These are phyloP conservation scores for Agrypnus murinus DNA, from an alignment of 2,888 invertebrate genomes.

Conservation along the genomic window DNA sequence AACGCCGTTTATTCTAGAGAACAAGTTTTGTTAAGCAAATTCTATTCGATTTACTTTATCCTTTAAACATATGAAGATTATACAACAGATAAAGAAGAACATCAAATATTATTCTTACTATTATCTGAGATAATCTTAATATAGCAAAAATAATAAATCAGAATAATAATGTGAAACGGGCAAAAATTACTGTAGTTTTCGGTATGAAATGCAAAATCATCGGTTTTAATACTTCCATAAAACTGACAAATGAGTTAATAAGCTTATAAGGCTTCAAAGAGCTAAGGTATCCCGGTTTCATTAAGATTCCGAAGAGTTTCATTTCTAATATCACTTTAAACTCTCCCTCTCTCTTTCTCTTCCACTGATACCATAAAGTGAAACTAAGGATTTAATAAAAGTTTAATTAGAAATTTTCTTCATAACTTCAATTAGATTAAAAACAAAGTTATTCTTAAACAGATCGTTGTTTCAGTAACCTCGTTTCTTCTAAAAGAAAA, in stretches of 20 bases:
- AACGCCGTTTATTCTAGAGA: neutral
- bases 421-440: slow-evolving; percentile 64
- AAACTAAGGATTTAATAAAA: slow-evolving; percentile 68
- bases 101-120: no score
- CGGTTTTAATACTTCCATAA: slow-evolving; percentile 47
- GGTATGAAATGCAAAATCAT: slow-evolving; percentile 15
- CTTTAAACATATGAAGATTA: neutral
- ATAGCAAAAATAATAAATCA: no score
- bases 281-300: slow-evolving; percentile 61
- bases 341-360: slow-evolving; percentile 42
- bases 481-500: slow-evolving; percentile 31
- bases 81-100: no score
- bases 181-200: no score
- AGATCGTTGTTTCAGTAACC: slow-evolving; percentile 53
- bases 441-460: slow-evolving; percentile 29
- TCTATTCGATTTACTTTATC: neutral
- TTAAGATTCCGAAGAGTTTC: slow-evolving; percentile 63
- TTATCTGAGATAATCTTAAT: no score
- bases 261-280: slow-evolving; percentile 58
- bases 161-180: no score
- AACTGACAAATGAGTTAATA: slow-evolving; percentile 65
- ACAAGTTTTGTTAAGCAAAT: neutral
- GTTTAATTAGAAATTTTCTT: slow-evolving; percentile 69
- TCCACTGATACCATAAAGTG: slow-evolving; percentile 65
- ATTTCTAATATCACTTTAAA: slow-evolving; percentile 63